Conservation (phyloP, 1,140 invertebrate species). For the Anagrus nilaparvatae region DNA sequence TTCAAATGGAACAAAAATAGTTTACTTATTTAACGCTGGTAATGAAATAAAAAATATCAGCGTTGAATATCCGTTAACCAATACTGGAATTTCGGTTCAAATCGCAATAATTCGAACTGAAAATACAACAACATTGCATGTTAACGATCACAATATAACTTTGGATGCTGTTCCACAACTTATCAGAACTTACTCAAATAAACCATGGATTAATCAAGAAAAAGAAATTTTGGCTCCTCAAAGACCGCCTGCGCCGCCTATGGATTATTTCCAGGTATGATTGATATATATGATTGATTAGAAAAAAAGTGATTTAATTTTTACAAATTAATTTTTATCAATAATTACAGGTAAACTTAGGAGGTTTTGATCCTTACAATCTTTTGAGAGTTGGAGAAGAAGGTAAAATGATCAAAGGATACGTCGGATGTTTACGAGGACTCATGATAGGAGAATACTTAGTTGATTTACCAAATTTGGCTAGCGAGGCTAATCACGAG, state of each 20-base stretch:
- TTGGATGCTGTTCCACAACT: conserved; percentile 58
- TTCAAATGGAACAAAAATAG: conserved; percentile 57
- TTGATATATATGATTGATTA: background rate
- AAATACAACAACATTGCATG: conserved; percentile 66
- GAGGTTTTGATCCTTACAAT: conserved; percentile 70
- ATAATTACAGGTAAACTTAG: conserved; percentile 60
- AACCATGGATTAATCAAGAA: conserved; percentile 76
- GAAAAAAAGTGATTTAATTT: background rate
- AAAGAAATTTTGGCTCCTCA: conserved; percentile 76
- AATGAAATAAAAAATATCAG: conserved; percentile 71
- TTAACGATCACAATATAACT: conserved; percentile 68
- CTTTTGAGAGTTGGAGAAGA: conserved; percentile 52
- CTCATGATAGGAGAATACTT: conserved; percentile 73
- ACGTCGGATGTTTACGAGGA: conserved; percentile 81
- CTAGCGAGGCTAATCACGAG: conserved; percentile 58
- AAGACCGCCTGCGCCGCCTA: conserved; percentile 69
- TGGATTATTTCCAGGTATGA: conserved; percentile 66
- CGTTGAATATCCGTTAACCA: conserved; percentile 59
- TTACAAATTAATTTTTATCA: background rate
- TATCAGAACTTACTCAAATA: conserved; percentile 65
- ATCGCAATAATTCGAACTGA: conserved; percentile 67
- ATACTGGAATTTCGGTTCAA: conserved; percentile 72
- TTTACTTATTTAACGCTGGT: conserved; percentile 75
- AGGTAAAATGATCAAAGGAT: conserved; percentile 52
- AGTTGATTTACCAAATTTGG: conserved; percentile 64